phyloP scores from a whole-genome alignment of 1,140 invertebrate species.

The Tachypleus tridentatus region DNA sequence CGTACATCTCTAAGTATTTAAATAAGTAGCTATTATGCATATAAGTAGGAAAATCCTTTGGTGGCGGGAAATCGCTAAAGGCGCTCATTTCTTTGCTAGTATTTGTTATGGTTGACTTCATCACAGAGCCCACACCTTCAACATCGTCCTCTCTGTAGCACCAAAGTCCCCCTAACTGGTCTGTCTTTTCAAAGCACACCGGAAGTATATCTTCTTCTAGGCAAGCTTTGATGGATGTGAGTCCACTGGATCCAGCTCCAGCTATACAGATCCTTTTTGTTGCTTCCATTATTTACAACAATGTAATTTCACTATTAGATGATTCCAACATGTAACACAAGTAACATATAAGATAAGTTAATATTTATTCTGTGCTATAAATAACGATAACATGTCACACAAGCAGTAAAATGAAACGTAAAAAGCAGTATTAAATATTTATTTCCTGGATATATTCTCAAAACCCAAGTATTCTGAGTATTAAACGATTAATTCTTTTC shows the following conservation, averaged over 20 bases:
- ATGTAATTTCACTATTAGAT: too few species aligned
- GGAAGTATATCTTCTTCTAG: slow-evolving; percentile 33
- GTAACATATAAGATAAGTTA: too few species aligned
- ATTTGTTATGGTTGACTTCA: slow-evolving; percentile 31
- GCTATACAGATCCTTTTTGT: slow-evolving; percentile 32
- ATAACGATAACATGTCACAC: too few species aligned
- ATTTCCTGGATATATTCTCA: too few species aligned
- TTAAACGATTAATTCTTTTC: too few species aligned
- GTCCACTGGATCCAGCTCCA: slow-evolving; percentile 37
- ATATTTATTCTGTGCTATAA: too few species aligned
- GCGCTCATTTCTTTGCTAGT: slow-evolving; percentile 24
- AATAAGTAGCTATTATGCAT: slow-evolving; percentile 32
- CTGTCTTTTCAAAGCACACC: slow-evolving; percentile 37
- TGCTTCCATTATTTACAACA: too few species aligned
- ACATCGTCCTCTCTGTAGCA: slow-evolving; percentile 35
- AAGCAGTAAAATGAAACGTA: too few species aligned
- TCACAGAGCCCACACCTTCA: slow-evolving; percentile 27
- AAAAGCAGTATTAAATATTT: too few species aligned
- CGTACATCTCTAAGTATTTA: too few species aligned
- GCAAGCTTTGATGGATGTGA: slow-evolving; percentile 36
- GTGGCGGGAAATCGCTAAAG: slow-evolving; percentile 36
- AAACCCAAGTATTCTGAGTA: too few species aligned
- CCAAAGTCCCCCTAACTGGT: slow-evolving; percentile 42
- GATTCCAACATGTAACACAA: too few species aligned
- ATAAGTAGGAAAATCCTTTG: slow-evolving; percentile 35